Conservation (phyloP, 1,140 invertebrate genomes). For the Bradysia coprophila region DNA sequence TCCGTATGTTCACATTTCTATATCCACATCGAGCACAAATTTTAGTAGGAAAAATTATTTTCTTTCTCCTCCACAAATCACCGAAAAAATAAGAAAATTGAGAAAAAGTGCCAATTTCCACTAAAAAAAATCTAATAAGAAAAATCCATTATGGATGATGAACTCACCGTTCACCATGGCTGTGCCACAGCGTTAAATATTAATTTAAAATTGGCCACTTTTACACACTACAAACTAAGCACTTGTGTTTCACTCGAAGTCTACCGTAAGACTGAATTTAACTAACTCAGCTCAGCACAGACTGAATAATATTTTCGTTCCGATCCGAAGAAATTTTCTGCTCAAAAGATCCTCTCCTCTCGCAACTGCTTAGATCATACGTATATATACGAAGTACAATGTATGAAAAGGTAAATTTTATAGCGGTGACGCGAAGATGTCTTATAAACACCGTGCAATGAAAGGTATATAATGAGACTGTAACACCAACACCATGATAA, state of each 20-base stretch:
- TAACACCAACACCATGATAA: too few relatives aligned
- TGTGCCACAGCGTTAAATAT: background rate
- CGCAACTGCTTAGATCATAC: background rate
- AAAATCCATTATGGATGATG: background rate
- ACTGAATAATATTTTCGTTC: too few relatives aligned
- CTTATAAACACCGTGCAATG: too few relatives aligned
- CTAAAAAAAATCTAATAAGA: too few relatives aligned
- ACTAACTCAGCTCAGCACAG: background rate
- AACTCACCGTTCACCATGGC: constrained; percentile 1
- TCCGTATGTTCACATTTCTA: too few relatives aligned
- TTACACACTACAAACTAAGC: constrained; percentile 1
- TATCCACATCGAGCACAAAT: too few relatives aligned
- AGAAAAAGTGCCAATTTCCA: too few relatives aligned
- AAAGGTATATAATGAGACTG: too few relatives aligned
- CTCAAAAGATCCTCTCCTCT: background rate
- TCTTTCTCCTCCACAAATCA: too few relatives aligned
- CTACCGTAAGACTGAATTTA: background rate
- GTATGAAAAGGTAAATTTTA: background rate
- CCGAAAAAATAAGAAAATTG: too few relatives aligned
- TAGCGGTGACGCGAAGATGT: background rate
- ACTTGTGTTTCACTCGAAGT: constrained; percentile 1
- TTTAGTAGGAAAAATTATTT: too few relatives aligned
- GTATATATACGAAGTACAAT: background rate
- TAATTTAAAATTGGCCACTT: background rate
- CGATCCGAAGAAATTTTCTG: background rate